Evolutionary conservation across 1,140 invertebrate genomes (phyloP).

Genomic region (Heterodera schachtii): DNA sequence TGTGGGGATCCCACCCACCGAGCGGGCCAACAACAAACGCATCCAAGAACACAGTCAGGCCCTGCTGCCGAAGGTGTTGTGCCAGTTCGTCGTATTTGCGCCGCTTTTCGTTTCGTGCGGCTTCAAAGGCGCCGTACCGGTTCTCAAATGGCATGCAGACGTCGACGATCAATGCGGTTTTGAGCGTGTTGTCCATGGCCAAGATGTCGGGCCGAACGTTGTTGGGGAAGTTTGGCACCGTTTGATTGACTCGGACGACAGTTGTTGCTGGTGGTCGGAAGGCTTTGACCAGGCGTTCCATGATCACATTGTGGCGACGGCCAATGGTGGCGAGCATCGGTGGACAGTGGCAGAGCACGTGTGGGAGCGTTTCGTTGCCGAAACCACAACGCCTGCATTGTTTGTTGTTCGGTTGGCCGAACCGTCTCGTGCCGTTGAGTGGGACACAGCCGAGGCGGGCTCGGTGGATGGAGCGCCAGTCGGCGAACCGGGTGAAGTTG

Average conservation of each 20-base stretch:
- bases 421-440: neutral
- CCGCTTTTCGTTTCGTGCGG: neutral
- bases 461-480: neutral
- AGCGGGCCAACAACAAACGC: slow-evolving; percentile 27
- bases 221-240: neutral
- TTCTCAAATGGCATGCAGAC: slow-evolving; percentile 30
- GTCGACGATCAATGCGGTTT: slow-evolving; percentile 20
- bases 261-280: neutral
- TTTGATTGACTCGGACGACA: neutral
- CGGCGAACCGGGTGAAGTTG: slow-evolving; percentile 16
- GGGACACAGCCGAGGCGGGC: slow-evolving; percentile 15
- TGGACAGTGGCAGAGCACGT: neutral
- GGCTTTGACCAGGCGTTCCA: neutral
- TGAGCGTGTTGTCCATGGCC: neutral
- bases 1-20: slow-evolving; percentile 24
- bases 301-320: neutral
- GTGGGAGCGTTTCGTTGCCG: neutral
- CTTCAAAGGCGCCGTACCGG: slow-evolving; percentile 23
- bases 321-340: neutral
- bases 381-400: neutral
- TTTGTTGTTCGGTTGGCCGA: neutral
- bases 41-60: slow-evolving; percentile 20
- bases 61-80: neutral
- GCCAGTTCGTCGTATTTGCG: slow-evolving; percentile 10
- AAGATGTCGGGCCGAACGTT: neutral